phyloP scores from a whole-genome alignment of 2,888 invertebrate genomes.

The Apantesis nais region DNA sequence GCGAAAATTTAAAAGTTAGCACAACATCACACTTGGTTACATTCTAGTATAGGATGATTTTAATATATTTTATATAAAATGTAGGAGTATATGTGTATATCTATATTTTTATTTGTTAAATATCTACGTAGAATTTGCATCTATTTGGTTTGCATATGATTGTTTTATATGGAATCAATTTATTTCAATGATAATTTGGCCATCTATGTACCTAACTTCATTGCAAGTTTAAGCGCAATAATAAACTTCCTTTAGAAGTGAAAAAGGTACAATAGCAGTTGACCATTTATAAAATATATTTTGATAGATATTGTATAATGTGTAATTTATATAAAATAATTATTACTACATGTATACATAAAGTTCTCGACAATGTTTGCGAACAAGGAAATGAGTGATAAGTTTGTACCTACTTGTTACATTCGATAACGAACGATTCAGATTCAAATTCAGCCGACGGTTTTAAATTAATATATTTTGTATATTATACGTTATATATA shows the following conservation, averaged over 20 bases:
- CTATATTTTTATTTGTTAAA: background rate
- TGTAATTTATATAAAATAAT: slow-evolving; percentile 16
- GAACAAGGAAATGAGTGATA: slow-evolving; percentile 49
- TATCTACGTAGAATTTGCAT: background rate
- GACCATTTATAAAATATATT: slow-evolving; percentile 15
- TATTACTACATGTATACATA: slow-evolving; percentile 24
- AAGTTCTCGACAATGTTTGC: slow-evolving; percentile 28
- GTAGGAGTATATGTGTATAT: background rate
- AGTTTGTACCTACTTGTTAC: slow-evolving; percentile 37
- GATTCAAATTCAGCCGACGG: slow-evolving; percentile 3
- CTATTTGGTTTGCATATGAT: slow-evolving; percentile 7
- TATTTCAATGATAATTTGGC: slow-evolving; percentile 9
- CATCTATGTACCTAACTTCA: slow-evolving; percentile 8
- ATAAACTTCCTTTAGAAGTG: slow-evolving; percentile 11
- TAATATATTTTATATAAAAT: slow-evolving; percentile 8
- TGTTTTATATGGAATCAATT: background rate
- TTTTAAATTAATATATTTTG: background rate
- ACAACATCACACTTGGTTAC: slow-evolving; percentile 38
- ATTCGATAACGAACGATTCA: slow-evolving; percentile 44
- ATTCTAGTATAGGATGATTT: slow-evolving; percentile 9
- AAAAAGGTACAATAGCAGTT: slow-evolving; percentile 2
- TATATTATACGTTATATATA: background rate
- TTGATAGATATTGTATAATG: slow-evolving; percentile 18
- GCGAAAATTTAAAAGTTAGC: slow-evolving; percentile 6
- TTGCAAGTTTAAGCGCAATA: slow-evolving; percentile 5